phyloP scores from a whole-genome alignment of 2,888 invertebrate species.

The Marasmarcha lunaedactyla region DNA sequence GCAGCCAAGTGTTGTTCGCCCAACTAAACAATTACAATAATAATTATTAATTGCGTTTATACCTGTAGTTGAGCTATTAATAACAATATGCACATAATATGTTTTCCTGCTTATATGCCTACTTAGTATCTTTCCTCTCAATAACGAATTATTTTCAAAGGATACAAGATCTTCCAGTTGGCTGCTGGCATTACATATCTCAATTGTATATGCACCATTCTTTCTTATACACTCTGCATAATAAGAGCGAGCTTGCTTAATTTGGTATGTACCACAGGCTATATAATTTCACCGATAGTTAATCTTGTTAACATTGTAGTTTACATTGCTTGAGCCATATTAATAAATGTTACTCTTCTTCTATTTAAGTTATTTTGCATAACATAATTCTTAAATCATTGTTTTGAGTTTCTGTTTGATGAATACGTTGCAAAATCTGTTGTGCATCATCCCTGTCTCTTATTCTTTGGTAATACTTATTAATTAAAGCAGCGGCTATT shows the following conservation, averaged over 20 bases:
- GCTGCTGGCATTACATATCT: not conserved
- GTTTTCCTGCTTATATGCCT: not conserved
- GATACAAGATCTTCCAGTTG: too few relatives aligned
- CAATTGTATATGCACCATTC: slow-evolving; percentile 1
- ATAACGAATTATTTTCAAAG: too few relatives aligned
- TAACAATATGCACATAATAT: not conserved
- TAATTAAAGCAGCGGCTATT: slow-evolving; percentile 6
- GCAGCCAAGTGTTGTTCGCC: not conserved
- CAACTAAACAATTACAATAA: slow-evolving; percentile 1
- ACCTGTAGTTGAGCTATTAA: not conserved
- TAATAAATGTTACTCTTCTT: not conserved
- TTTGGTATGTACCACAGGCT: slow-evolving; percentile 2
- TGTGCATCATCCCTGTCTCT: slow-evolving; percentile 3
- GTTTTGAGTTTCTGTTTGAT: slow-evolving; percentile 1
- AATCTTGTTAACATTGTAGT: slow-evolving; percentile 4
- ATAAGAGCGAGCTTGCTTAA: slow-evolving; percentile 5
- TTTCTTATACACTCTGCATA: slow-evolving; percentile 4
- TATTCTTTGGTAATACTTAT: slow-evolving; percentile 5
- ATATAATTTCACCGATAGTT: slow-evolving; percentile 3
- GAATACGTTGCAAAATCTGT: slow-evolving; percentile 1
- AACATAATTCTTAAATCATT: too few relatives aligned
- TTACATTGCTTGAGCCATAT: not conserved
- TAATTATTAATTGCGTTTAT: too few relatives aligned
- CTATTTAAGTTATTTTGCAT: too few relatives aligned
- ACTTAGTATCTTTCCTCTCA: too few relatives aligned